Percentiles rank a stretch among this genome's conserved stretches.
Evolutionary conservation across 2,888 invertebrate genomes (phyloP).

Genomic region (Tipula vernalis): DNA sequence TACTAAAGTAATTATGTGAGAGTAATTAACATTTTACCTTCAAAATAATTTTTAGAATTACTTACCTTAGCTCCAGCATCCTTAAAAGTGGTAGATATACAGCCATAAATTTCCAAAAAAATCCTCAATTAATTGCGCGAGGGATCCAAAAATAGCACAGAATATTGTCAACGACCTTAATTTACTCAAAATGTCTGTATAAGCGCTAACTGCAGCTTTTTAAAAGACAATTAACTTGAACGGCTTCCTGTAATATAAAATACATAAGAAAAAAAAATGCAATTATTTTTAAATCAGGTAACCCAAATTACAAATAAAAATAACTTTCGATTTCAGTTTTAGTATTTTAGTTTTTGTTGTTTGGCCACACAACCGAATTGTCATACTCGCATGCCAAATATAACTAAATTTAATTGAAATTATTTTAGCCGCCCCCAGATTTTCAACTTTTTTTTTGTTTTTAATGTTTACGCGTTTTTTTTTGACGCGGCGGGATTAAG

Average conservation of each 20-base stretch:
- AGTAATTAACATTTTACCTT: background rate
- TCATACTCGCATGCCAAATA: background rate
- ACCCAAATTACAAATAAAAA: background rate
- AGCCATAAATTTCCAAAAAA: background rate
- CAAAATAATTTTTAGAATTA: background rate
- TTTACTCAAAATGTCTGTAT: background rate
- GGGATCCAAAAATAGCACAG: background rate
- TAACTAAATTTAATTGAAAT: background rate
- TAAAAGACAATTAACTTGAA: background rate
- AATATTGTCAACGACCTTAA: background rate
- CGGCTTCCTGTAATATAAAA: background rate
- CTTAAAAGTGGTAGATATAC: background rate
- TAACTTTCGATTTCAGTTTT: background rate
- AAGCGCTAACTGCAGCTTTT: background rate
- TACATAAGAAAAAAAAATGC: background rate
- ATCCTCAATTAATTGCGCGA: background rate
- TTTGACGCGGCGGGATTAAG: background rate
- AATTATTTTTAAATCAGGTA: background rate
- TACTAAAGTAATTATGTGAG: background rate
- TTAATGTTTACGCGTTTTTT: background rate
- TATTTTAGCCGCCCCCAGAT: background rate
- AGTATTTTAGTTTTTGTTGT: background rate
- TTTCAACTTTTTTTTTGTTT: background rate
- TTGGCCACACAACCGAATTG: background rate
- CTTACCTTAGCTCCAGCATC: background rate